phyloP scores from a whole-genome alignment of 2,888 invertebrate genomes.

The Andrena haemorrhoa region DNA sequence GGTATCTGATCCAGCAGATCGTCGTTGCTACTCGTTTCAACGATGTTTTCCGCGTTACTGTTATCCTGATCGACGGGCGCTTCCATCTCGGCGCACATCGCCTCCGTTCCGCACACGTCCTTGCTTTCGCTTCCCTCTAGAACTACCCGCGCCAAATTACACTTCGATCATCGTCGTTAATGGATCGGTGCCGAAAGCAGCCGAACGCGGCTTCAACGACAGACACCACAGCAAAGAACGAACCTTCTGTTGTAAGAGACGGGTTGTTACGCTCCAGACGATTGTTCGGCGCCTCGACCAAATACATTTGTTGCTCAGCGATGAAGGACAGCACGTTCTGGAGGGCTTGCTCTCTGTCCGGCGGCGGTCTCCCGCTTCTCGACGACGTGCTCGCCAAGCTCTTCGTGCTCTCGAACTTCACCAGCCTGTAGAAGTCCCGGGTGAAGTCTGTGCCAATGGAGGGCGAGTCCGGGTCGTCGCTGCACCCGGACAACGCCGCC shows the following conservation, averaged over 20 bases:
- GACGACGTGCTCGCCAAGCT: conserved; percentile 92
- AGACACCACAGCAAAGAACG: neutral
- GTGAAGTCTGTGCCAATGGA: conserved; percentile 91
- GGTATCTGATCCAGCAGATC: conserved; percentile 81
- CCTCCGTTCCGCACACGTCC: conserved; percentile 66
- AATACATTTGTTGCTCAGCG: conserved; percentile 91
- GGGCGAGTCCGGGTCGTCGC: conserved; percentile 89
- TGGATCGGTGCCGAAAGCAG: neutral
- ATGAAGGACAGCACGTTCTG: conserved; percentile 91
- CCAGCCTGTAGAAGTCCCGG: conserved; percentile 92
- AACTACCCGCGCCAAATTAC: conserved; percentile 55
- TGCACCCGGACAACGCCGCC: conserved; percentile 88
- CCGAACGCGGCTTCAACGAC: neutral
- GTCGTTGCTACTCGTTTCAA: conserved; percentile 72
- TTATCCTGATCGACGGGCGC: conserved; percentile 50
- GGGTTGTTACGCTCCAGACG: conserved; percentile 64
- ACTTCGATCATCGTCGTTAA: conserved; percentile 11
- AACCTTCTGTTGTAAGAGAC: conserved; percentile 72
- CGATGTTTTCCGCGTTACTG: conserved; percentile 62
- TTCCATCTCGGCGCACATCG: conserved; percentile 62
- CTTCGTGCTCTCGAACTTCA: conserved; percentile 93
- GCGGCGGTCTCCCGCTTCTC: conserved; percentile 87
- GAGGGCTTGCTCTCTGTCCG: conserved; percentile 89
- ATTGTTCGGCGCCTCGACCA: conserved; percentile 77
- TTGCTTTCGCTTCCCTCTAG: conserved; percentile 71